These are phyloP conservation scores for Accipiter fasciatus DNA, from an alignment of 2,797 vertebrate species.

Conservation along the genomic window DNA sequence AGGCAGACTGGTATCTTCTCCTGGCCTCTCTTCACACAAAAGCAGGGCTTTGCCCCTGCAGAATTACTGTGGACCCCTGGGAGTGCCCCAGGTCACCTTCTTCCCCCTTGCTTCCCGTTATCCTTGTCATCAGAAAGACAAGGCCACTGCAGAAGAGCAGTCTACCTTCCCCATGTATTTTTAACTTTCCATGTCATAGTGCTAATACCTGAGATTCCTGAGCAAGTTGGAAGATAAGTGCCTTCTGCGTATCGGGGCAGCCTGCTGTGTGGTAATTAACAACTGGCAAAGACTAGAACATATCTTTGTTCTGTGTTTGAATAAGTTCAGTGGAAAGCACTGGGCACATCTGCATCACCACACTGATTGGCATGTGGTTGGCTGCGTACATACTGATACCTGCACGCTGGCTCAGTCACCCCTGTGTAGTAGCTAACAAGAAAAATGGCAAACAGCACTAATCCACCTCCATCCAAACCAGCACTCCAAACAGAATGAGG, in stretches of 20 bases:
- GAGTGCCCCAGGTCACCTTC: background rate
- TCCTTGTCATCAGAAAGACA: background rate
- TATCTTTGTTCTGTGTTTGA: background rate
- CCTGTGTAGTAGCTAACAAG: background rate
- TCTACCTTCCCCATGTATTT: background rate
- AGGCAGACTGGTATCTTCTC: background rate
- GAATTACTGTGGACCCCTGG: background rate
- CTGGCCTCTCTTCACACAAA: background rate
- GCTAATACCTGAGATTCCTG: background rate
- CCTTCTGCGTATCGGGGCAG: background rate
- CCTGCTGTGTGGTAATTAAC: background rate
- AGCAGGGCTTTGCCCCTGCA: background rate
- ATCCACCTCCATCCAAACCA: background rate
- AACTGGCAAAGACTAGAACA: background rate
- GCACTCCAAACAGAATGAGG: background rate
- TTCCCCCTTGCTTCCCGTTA: background rate
- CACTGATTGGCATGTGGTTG: rapidly evolving
- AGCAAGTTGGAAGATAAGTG: background rate
- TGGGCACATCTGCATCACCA: background rate
- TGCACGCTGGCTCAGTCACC: background rate
- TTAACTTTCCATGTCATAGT: background rate
- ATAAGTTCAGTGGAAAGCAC: background rate
- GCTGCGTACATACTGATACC: no score
- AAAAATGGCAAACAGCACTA: background rate
- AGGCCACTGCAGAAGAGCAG: background rate